Conservation (phyloP, 2,113 vertebrate genomes). For the Lycaon pictus region DNA sequence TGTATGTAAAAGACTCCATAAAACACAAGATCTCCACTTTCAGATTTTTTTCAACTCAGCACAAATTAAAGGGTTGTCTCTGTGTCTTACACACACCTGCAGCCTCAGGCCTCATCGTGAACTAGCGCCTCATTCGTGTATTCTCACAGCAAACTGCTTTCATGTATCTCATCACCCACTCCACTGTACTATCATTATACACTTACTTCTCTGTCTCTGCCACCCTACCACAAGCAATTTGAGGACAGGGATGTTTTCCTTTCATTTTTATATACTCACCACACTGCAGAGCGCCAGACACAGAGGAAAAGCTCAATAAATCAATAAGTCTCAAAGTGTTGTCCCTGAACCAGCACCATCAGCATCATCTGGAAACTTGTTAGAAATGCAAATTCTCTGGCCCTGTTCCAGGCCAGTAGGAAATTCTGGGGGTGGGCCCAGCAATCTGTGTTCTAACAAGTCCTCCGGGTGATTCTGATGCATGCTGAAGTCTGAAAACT, state of each 20-base stretch:
- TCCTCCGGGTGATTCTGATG: neutral
- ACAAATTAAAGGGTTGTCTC: neutral
- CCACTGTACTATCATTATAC: neutral
- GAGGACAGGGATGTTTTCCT: neutral
- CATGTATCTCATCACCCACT: rapidly evolving
- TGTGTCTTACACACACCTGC: neutral
- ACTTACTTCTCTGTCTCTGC: neutral
- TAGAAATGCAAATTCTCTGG: neutral
- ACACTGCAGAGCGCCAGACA: neutral
- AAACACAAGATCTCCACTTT: neutral
- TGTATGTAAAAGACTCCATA: neutral
- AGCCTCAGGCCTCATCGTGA: neutral
- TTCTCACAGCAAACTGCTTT: neutral
- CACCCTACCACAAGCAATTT: neutral
- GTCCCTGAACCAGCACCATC: neutral
- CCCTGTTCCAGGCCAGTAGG: neutral
- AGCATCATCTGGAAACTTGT: neutral
- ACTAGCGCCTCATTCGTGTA: too few species aligned
- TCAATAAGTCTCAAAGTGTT: neutral
- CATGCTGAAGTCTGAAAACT: neutral
- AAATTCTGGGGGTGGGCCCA: neutral
- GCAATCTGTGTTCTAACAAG: neutral
- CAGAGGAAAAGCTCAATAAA: neutral
- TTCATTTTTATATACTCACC: neutral
- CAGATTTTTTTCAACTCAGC: neutral